Evolutionary conservation across 1,140 invertebrate species (phyloP), one percentile per base, ranked within the genome.

Genomic region (Pogonomyrmex californicus): DNA sequence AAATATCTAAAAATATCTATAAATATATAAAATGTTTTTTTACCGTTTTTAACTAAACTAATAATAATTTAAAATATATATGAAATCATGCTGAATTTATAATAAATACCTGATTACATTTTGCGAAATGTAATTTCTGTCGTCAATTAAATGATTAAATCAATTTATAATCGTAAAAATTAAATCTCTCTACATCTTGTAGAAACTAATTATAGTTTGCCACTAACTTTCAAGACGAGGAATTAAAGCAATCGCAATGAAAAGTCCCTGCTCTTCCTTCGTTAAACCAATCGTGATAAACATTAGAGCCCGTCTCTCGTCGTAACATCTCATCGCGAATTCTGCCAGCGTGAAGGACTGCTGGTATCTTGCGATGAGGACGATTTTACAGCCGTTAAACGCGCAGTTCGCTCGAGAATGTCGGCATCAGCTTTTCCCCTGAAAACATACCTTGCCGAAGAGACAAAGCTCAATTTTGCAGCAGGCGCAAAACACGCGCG

Each of bases 351-450:
- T 49, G 14, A 47, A 73, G 17, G 47, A 47, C n/a, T 33, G 12
- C 38, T 17, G 23, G 38, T 51, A 63, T 70, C 17, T 36, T 71
- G 56, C 58, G 58, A 51, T 6, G 47, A 65, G 56, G 38, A 91
- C 85, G 88, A 91, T 91, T 91, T 92, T 88, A 91, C 90, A 90
- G 90, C 88, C 83, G 86, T 92, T 91, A 89, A 91, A 70, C 87
- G 86, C 87, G 65, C 83, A 86, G 82, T 75, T 78, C 14, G 76
- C 76, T 56, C n/a, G 56, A 82, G 76, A 86, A 81, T 81, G 63
- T 51, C 17, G 54, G n/a, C 49, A 17, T 44, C 51, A 70, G 23
- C 54, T 60, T 49, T 60, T 82, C 36, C 66, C 38, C 41, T 23
- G 10, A 82, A 73, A 82, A 47, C 79, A 73, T 56, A 54, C n/a